Evolutionary conservation across 2,113 vertebrate genomes (phyloP).

Genomic region (Stictonetta naevosa): DNA sequence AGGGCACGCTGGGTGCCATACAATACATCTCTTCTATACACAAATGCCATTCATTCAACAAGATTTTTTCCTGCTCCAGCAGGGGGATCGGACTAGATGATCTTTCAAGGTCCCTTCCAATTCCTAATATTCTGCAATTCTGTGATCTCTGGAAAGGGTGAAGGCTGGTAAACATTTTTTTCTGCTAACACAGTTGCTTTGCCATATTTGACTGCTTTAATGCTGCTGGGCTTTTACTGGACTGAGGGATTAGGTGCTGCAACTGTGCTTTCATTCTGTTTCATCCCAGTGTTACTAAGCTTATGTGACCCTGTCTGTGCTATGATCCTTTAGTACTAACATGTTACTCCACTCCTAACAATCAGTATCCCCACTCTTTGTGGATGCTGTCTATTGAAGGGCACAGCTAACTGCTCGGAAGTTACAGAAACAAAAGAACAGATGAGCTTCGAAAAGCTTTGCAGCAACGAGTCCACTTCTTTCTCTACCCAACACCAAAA

Average conservation of each 20-base stretch:
- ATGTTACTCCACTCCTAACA: neutral
- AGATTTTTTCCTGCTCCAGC: no score
- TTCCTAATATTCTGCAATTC: no score
- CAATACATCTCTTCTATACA: fast-evolving
- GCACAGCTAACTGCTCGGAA: neutral
- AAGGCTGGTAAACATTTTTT: neutral
- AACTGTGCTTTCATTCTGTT: neutral
- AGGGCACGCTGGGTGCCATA: fast-evolving
- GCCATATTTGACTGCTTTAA: fast-evolving
- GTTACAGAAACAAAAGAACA: neutral
- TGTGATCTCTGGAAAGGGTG: neutral
- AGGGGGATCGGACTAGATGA: no score
- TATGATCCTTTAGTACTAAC: neutral
- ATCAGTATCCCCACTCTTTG: no score
- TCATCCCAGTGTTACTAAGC: no score
- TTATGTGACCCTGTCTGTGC: neutral
- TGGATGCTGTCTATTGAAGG: neutral
- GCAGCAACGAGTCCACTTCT: neutral
- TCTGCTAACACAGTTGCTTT: neutral
- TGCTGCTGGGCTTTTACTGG: neutral
- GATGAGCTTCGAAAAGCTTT: neutral
- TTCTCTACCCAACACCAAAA: neutral
- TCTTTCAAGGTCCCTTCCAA: no score
- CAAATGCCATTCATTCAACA: fast-evolving
- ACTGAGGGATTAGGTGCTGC: fast-evolving